phyloP scores from a whole-genome alignment of 2,797 vertebrate genomes.

The Gallirallus australis region DNA sequence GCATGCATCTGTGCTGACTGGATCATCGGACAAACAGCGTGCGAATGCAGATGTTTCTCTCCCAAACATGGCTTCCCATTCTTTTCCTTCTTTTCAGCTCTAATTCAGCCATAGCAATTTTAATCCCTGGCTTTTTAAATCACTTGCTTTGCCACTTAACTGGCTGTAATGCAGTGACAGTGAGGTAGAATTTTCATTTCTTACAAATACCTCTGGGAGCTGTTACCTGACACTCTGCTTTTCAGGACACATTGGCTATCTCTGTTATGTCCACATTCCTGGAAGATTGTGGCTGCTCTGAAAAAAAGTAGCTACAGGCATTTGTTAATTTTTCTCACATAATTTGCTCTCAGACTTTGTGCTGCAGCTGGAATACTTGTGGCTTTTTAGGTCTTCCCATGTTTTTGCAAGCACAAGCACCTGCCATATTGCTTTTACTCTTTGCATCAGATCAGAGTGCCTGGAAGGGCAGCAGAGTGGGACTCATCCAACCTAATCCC shows the following conservation, averaged over 20 bases:
- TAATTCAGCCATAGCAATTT: neutral
- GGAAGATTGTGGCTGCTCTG: neutral
- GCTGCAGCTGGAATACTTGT: neutral
- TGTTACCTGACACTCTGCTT: neutral
- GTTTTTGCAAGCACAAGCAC: neutral
- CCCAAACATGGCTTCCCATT: neutral
- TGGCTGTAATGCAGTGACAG: neutral
- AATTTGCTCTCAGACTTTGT: neutral
- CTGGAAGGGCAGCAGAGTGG: neutral
- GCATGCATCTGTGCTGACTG: neutral
- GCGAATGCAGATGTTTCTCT: neutral
- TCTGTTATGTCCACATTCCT: neutral
- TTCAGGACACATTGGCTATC: neutral
- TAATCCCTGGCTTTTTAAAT: neutral
- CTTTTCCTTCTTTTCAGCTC: neutral
- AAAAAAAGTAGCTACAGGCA: neutral
- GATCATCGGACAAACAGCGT: neutral
- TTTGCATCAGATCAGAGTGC: neutral
- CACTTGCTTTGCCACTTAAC: neutral
- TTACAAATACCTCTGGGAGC: neutral
- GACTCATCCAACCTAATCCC: neutral
- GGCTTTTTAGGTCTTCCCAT: neutral
- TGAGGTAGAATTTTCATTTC: neutral
- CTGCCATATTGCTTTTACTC: neutral
- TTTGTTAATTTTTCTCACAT: neutral